Evolutionary conservation across 2,113 vertebrate species (phyloP).

Genomic region (Balaeniceps rex): DNA sequence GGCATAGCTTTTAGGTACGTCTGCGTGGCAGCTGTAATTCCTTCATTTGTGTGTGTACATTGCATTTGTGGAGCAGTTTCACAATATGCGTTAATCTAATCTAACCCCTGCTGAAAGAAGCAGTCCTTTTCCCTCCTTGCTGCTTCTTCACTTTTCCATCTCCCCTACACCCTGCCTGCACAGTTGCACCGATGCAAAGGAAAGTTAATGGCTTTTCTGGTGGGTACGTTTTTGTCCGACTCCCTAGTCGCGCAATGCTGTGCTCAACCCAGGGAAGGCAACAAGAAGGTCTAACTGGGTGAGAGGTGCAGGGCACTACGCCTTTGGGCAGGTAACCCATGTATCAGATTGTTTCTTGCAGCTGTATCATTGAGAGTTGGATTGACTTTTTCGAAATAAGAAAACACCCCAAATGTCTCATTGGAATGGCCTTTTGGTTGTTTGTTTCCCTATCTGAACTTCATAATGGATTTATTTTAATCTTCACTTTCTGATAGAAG

Average conservation of each 20-base stretch:
- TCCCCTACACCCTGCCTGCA: accelerated
- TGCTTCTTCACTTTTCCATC: not conserved
- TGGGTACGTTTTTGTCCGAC: not conserved
- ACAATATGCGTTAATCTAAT: not conserved
- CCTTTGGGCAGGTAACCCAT: not conserved
- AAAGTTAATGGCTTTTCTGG: not conserved
- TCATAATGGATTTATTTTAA: not conserved
- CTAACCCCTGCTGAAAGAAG: not conserved
- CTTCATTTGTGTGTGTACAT: not conserved
- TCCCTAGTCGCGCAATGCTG: not conserved
- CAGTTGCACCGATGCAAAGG: not conserved
- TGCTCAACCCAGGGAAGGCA: not conserved
- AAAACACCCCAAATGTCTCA: not conserved
- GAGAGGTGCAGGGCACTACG: not conserved
- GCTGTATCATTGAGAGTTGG: not conserved
- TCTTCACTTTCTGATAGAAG: not conserved
- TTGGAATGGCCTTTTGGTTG: not conserved
- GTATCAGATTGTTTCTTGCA: not conserved
- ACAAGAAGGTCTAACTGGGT: not conserved
- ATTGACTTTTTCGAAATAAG: not conserved
- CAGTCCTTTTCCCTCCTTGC: not conserved
- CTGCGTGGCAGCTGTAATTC: not conserved
- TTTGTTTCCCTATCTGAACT: not conserved
- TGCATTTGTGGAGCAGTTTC: not conserved
- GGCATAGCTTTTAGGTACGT: not conserved